These are phyloP conservation scores for Cololabis saira DNA, from an alignment of 2,113 vertebrate genomes.

Conservation along the genomic window DNA sequence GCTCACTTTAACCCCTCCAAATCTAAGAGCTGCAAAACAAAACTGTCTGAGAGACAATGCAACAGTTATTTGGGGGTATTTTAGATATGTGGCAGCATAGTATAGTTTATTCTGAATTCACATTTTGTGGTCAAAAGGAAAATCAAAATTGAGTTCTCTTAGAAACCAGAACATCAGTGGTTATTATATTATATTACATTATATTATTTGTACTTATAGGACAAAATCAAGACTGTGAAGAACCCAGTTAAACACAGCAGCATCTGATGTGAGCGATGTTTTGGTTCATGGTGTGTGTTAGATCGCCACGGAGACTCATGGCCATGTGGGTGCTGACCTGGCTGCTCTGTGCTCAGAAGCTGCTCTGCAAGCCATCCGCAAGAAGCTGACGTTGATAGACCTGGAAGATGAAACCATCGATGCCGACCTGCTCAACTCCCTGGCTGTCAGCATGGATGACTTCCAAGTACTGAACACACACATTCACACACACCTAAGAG, in stretches of 20 bases:
- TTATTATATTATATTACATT: too few relatives aligned
- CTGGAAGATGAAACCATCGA: constrained; percentile 95
- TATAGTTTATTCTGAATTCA: too few relatives aligned
- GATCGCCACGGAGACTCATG: constrained; percentile 86
- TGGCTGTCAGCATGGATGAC: constrained; percentile 98
- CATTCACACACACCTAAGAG: neutral
- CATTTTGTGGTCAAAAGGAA: too few relatives aligned
- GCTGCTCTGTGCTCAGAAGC: constrained; percentile 96
- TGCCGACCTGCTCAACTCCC: constrained; percentile 94
- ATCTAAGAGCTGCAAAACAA: too few relatives aligned
- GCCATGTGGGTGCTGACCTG: constrained; percentile 94
- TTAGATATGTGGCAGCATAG: too few relatives aligned
- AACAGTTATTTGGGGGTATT: too few relatives aligned
- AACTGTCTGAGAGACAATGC: too few relatives aligned
- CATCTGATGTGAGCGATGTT: neutral
- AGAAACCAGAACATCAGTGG: too few relatives aligned
- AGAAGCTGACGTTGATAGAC: constrained; percentile 97
- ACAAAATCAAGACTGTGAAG: too few relatives aligned
- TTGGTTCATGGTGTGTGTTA: constrained; percentile 5
- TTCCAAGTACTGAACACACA: constrained; percentile 84
- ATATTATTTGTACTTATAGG: too few relatives aligned
- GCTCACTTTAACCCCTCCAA: too few relatives aligned
- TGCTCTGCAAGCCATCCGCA: constrained; percentile 94
- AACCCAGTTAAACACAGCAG: neutral
- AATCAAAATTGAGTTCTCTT: too few relatives aligned